These are phyloP conservation scores for Drosophila macrospina DNA, from an alignment of 2,888 invertebrate genomes.

Conservation along the genomic window DNA sequence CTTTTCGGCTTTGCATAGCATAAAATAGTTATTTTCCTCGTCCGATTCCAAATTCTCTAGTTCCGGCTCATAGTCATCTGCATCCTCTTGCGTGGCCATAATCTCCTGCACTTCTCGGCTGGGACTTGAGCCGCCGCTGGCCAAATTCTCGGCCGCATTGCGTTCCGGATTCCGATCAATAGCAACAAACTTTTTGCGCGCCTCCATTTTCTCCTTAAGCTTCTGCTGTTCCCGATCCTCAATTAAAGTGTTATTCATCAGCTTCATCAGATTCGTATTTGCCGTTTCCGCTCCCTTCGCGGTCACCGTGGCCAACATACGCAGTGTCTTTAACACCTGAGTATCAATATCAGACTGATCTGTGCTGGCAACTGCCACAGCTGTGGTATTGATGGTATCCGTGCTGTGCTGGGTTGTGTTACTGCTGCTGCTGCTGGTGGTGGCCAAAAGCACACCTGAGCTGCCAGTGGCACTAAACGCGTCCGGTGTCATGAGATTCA, in stretches of 20 bases:
- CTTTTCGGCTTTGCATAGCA: constrained; percentile 35
- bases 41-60: constrained; percentile 57
- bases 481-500: constrained; percentile 95
- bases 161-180: constrained; percentile 81
- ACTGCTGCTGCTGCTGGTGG: constrained; percentile 48
- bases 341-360: constrained; percentile 77
- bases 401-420: constrained; percentile 17
- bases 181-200: constrained; percentile 82
- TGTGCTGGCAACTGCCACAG: constrained; percentile 7
- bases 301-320: constrained; percentile 85
- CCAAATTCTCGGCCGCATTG: constrained; percentile 84
- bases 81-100: constrained; percentile 89
- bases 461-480: constrained; percentile 88
- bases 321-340: constrained; percentile 84
- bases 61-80: constrained; percentile 60
- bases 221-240: constrained; percentile 85
- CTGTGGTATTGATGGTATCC: constrained; percentile 27
- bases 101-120: constrained; percentile 96
- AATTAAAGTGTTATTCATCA: constrained; percentile 84
- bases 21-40: constrained; percentile 53
- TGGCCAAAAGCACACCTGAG: constrained; percentile 46
- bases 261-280: constrained; percentile 81
- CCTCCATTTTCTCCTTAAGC: constrained; percentile 80
- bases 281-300: constrained; percentile 76
- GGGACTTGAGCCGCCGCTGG: constrained; percentile 95